Conservation (phyloP, 2,113 vertebrate genomes). For the Hippotragus niger region DNA sequence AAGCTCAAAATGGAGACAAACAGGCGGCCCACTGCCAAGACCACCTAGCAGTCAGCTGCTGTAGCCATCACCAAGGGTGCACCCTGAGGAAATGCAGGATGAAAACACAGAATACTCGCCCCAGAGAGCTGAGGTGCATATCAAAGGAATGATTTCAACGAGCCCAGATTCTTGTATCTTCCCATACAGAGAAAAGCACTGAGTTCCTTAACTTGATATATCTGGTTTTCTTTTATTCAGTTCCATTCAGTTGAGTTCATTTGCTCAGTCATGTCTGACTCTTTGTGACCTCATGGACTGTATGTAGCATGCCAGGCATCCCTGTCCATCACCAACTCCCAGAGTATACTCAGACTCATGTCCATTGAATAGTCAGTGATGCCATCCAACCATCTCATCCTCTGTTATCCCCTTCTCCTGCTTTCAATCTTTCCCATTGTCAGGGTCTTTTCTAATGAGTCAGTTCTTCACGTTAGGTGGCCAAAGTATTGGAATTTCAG, state of each 20-base stretch:
- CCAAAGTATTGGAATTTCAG: background rate
- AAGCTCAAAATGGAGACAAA: background rate
- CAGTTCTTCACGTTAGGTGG: background rate
- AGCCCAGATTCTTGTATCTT: background rate
- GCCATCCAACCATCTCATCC: background rate
- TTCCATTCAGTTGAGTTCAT: background rate
- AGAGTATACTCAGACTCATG: background rate
- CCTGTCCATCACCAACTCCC: background rate
- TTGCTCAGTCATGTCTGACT: background rate
- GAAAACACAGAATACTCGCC: background rate
- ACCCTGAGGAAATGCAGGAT: background rate
- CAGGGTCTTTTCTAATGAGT: background rate
- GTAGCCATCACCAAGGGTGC: background rate
- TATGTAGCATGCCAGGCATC: accelerated
- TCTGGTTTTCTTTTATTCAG: background rate
- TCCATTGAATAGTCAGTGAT: background rate
- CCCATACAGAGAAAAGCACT: background rate
- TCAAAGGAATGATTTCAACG: background rate
- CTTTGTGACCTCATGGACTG: background rate
- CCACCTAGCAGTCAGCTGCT: background rate
- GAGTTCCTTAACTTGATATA: background rate
- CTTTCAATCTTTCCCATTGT: background rate
- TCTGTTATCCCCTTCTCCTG: background rate
- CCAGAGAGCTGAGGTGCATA: background rate
- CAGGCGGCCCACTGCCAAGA: background rate